Percentiles rank a stretch among this genome's conserved stretches.
Evolutionary conservation across 2,888 invertebrate species (phyloP).

Genomic region (Noctua janthe): DNA sequence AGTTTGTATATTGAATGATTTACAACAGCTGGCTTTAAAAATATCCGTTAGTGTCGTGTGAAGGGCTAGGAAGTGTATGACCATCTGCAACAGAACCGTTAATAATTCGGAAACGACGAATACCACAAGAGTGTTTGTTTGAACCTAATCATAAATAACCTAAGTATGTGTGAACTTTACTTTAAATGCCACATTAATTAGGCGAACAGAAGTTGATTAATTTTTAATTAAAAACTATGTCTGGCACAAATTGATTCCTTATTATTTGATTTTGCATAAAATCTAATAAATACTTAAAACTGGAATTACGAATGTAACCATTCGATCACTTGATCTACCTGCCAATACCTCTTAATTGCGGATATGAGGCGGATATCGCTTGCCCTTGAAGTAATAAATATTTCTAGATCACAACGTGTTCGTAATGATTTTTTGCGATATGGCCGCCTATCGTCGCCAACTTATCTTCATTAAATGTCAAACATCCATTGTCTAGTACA

Average conservation of each 20-base stretch:
- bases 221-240: conserved; percentile 22
- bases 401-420: conserved; percentile 70
- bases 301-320: conserved; percentile 22
- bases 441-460: conserved; percentile 51
- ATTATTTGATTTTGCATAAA: conserved; percentile 39
- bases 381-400: conserved; percentile 72
- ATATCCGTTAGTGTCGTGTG: not conserved
- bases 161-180: conserved; percentile 19
- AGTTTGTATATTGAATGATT: not conserved
- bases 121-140: not conserved
- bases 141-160: conserved; percentile 1
- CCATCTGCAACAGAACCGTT: not conserved
- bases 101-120: not conserved
- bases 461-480: conserved; percentile 75
- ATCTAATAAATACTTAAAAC: conserved; percentile 37
- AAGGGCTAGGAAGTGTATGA: not conserved
- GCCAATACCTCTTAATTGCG: conserved; percentile 67
- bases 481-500: conserved; percentile 65
- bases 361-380: conserved; percentile 69
- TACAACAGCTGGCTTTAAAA: not conserved
- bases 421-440: conserved; percentile 66
- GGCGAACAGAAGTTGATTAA: conserved; percentile 14
- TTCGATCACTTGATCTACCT: conserved; percentile 26
- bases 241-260: conserved; percentile 23
- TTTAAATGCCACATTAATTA: conserved; percentile 24